Evolutionary conservation across 2,888 invertebrate genomes (phyloP).

Genomic region (Spodoptera picta): DNA sequence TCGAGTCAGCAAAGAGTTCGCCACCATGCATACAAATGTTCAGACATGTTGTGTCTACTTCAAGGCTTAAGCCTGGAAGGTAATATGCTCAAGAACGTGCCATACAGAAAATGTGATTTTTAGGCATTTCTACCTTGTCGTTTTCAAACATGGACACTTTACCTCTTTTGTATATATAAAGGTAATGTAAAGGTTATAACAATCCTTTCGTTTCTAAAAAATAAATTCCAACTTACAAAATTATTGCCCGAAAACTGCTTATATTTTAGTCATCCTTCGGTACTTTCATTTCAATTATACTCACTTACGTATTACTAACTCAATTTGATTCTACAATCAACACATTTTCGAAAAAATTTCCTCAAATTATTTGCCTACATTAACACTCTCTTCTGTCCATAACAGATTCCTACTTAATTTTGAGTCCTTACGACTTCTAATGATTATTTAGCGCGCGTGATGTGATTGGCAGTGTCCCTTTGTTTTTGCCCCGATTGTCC

Average conservation of each 20-base stretch:
- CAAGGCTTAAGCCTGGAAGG: slow-evolving; percentile 47
- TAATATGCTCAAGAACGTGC: slow-evolving; percentile 53
- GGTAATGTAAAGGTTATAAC: too few relatives aligned
- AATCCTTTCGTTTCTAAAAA: too few relatives aligned
- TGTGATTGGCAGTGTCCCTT: slow-evolving; percentile 54
- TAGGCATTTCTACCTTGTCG: slow-evolving; percentile 19
- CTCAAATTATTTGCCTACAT: not conserved
- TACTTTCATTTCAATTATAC: too few relatives aligned
- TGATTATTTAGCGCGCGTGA: slow-evolving; percentile 45
- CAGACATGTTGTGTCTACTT: slow-evolving; percentile 63
- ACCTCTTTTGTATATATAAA: too few relatives aligned
- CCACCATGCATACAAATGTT: slow-evolving; percentile 65
- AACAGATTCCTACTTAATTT: slow-evolving; percentile 47
- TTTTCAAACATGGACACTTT: slow-evolving; percentile 4
- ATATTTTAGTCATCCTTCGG: too few relatives aligned
- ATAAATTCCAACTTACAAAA: too few relatives aligned
- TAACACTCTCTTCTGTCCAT: slow-evolving; percentile 17
- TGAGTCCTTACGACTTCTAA: slow-evolving; percentile 19
- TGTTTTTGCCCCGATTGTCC: slow-evolving; percentile 59
- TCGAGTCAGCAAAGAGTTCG: slow-evolving; percentile 61
- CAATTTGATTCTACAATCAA: too few relatives aligned
- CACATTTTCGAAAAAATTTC: not conserved
- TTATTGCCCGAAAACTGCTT: too few relatives aligned
- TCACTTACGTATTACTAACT: too few relatives aligned
- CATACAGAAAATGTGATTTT: slow-evolving; percentile 28